These are phyloP conservation scores for Saccopteryx leptura DNA, from an alignment of 2,113 vertebrate species.

Conservation along the genomic window DNA sequence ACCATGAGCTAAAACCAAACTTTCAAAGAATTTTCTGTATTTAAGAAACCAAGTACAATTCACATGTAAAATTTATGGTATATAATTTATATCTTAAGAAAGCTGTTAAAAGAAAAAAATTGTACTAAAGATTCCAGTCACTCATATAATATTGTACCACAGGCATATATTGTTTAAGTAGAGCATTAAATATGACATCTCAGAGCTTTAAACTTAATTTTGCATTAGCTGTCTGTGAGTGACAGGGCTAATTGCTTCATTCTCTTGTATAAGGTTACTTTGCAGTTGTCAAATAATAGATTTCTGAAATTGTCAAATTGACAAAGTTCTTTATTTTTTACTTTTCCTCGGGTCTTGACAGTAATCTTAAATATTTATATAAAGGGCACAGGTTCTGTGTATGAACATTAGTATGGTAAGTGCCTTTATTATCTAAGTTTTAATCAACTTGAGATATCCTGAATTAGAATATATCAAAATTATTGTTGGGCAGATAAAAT, in stretches of 20 bases:
- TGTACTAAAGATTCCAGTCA: not conserved
- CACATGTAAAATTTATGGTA: not conserved
- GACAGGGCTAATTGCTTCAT: slow-evolving; percentile 73
- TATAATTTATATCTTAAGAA: slow-evolving; percentile 26
- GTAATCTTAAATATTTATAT: slow-evolving; percentile 15
- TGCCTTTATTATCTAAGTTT: not conserved
- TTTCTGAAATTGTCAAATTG: slow-evolving; percentile 65
- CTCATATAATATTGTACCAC: not conserved
- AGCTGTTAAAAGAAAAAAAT: not conserved
- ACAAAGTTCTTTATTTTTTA: slow-evolving; percentile 34
- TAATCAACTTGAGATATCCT: not conserved
- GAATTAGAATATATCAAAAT: not conserved
- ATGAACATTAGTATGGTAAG: not conserved
- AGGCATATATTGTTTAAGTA: not conserved
- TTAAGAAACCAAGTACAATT: not conserved
- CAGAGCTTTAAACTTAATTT: slow-evolving; percentile 53
- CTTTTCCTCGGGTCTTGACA: not conserved
- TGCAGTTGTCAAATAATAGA: not conserved
- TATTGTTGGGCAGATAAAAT: no score
- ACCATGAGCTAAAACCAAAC: slow-evolving; percentile 54
- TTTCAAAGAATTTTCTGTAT: not conserved
- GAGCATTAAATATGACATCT: slow-evolving; percentile 31
- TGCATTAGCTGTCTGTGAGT: slow-evolving; percentile 60
- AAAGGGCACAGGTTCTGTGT: not conserved
- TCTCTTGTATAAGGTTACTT: slow-evolving; percentile 57